phyloP scores from a whole-genome alignment of 1,140 invertebrate genomes.

The Drosophila fuyamai region DNA sequence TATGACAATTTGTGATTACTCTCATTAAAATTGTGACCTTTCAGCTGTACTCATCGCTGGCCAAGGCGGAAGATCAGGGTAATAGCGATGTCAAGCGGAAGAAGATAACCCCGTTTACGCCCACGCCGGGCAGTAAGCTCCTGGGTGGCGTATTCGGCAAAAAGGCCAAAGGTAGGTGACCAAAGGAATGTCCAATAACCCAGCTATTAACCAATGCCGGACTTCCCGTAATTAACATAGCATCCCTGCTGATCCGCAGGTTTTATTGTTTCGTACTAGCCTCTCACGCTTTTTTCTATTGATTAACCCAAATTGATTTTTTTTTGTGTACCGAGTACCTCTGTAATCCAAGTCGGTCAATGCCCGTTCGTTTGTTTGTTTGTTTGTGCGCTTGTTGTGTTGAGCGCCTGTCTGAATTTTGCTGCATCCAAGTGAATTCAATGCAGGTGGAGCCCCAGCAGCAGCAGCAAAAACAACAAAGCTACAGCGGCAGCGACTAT shows the following conservation, averaged over 20 bases:
- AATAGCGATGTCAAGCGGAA: slow-evolving; percentile 46
- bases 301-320: slow-evolving; percentile 29
- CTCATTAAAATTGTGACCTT: slow-evolving; percentile 14
- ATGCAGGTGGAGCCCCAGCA: slow-evolving; percentile 66
- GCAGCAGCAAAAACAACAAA: slow-evolving; percentile 34
- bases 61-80: slow-evolving; percentile 42
- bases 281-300: slow-evolving; percentile 32
- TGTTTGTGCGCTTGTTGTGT: slow-evolving; percentile 81
- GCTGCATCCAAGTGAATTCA: slow-evolving; percentile 81
- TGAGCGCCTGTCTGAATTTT: slow-evolving; percentile 80
- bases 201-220: not conserved
- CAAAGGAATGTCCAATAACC: not conserved
- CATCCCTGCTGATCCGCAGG: slow-evolving; percentile 3
- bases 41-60: slow-evolving; percentile 62
- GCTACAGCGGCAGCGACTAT: slow-evolving; percentile 61
- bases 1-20: not conserved
- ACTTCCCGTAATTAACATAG: slow-evolving; percentile 27
- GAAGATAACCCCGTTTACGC: slow-evolving; percentile 79
- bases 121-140: slow-evolving; percentile 74
- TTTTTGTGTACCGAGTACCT: slow-evolving; percentile 25
- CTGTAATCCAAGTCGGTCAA: slow-evolving; percentile 23
- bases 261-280: slow-evolving; percentile 16
- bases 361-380: slow-evolving; percentile 59
- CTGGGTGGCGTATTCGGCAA: slow-evolving; percentile 79
- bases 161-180: slow-evolving; percentile 79